Percentiles rank a stretch among this genome's conserved stretches.
Conservation (phyloP, 2,797 vertebrate genomes). For the Paramormyrops hopkinsi region DNA sequence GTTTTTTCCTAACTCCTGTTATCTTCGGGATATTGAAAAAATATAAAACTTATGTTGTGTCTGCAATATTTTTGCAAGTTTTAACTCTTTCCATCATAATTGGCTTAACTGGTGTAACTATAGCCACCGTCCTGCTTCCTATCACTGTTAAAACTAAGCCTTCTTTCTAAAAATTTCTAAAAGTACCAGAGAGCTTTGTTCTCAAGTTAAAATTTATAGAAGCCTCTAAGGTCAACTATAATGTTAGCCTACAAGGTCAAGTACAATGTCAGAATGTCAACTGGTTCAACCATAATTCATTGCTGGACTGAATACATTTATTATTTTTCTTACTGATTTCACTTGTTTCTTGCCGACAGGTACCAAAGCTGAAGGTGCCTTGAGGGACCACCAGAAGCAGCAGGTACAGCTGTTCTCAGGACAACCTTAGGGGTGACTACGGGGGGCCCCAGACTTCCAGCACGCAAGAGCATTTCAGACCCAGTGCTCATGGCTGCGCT, state of each 20-base stretch:
- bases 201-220: neutral
- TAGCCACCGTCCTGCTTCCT: neutral
- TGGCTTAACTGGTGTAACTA: neutral
- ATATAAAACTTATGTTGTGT: neutral
- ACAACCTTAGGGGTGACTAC: neutral
- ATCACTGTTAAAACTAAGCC: neutral
- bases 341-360: neutral
- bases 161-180: neutral
- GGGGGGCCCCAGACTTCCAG: neutral
- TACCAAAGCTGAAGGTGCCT: neutral
- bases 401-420: neutral
- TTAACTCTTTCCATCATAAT: neutral
- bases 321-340: neutral
- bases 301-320: neutral
- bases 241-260: neutral
- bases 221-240: neutral
- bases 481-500: neutral
- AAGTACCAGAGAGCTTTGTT: neutral
- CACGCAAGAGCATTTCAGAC: neutral
- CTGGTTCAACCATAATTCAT: neutral
- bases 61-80: neutral
- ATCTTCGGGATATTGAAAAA: neutral
- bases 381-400: neutral
- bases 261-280: neutral
- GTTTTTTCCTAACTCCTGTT: neutral